Base-by-base conservation (phyloP, 2,113 vertebrate species). In the Rattus rattus region DNA sequence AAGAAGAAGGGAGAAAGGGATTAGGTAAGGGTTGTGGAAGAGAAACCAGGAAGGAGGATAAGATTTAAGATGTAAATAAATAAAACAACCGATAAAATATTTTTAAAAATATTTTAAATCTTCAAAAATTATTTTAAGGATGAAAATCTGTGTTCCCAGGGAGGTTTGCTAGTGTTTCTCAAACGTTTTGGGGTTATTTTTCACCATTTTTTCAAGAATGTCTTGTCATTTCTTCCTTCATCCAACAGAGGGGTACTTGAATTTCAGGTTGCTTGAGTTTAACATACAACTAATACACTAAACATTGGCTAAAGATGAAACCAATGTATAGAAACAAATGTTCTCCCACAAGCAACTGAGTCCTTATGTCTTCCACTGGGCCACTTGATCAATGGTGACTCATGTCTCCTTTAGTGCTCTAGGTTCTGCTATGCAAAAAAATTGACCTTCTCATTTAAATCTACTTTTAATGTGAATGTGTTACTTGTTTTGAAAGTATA, bases 191-290 rank as follows among this genome's bases (percentile, higher is more conserved):
- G 1, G 56, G 86, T 47, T 30, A 88, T 3, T 8, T 70, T 72
- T 26, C 13, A 49, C 33, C 20, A 22, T 85, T 84, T 39, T 0
- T 24, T 0, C 14, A 54, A 59, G 7, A 65, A 0, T 2, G 1
- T 11, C 13, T 83, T 47, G 36, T 49, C 36, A 20, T 54, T 8
- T 63, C 7, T 6, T 19, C 9, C 12, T 5, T 17, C 43, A 17
- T 36, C 5, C 61, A 43, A 47, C 39, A 75, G 1, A 80, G 19
- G 19, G 56, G 12, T 1, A 6, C 1, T 11, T 87, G 16, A 1
- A 1, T 63, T 87, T 43, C 39, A 61, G 43, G 10, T 2, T 12
- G 2, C 33, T 77, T 81, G 22, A 22, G 0, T 22, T 12, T 14
- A 19, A 36, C 24, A 47, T 7, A 1, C 49, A 22, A 1, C 1